Percentiles rank a stretch among this genome's conserved stretches.
Evolutionary conservation across 2,888 invertebrate species (phyloP).

Genomic region (Eupithecia pulchellata): DNA sequence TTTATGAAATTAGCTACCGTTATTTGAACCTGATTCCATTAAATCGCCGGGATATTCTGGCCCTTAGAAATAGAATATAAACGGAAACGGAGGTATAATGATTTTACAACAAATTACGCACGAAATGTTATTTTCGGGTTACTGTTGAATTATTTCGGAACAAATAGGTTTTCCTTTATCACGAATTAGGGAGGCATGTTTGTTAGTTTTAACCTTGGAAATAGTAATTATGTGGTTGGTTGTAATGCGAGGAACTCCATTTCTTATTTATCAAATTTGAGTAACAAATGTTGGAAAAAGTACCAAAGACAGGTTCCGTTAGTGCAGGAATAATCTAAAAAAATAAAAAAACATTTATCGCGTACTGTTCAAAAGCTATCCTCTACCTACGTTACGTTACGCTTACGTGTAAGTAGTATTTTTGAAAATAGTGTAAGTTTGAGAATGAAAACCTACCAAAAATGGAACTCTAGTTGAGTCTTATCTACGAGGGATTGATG

Average conservation of each 20-base stretch:
- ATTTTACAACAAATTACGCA: conserved; percentile 25
- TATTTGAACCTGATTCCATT: neutral
- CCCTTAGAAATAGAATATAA: conserved; percentile 4
- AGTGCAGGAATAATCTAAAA: no score
- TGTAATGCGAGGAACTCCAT: no score
- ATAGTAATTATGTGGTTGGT: neutral
- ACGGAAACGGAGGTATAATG: conserved; percentile 20
- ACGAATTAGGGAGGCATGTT: conserved; percentile 1
- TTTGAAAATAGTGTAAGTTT: no score
- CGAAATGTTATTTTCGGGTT: conserved; percentile 7
- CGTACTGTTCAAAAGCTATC: no score
- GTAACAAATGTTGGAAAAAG: neutral
- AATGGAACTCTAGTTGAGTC: no score
- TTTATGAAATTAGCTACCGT: neutral
- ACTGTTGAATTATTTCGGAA: conserved; percentile 2
- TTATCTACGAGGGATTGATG: neutral
- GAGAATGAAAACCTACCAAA: no score
- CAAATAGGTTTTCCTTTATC: conserved; percentile 6
- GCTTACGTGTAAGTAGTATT: no score
- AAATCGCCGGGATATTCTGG: neutral
- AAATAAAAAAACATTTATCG: no score
- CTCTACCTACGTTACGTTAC: no score
- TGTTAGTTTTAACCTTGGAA: neutral
- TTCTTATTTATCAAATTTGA: no score
- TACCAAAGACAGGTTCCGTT: no score